Percentiles rank a stretch among this genome's conserved stretches.
Evolutionary conservation across 2,797 vertebrate genomes (phyloP).

Genomic region (Gymnoscopelus microlampas): DNA sequence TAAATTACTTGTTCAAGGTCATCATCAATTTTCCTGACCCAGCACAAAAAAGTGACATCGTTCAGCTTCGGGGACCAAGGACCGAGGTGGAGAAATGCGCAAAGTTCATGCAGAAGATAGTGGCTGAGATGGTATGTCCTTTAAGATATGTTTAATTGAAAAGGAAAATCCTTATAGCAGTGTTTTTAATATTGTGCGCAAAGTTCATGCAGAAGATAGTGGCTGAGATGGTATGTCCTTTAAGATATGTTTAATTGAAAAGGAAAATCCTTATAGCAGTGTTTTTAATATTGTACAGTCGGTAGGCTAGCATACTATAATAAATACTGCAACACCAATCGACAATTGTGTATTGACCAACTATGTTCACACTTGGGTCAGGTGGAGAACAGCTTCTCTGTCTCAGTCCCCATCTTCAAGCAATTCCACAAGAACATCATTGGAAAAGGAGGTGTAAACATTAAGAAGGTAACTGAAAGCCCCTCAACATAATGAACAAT

Average conservation of each 20-base stretch:
- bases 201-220: conserved; percentile 98
- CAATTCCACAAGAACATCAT: conserved; percentile 99
- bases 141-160: background rate
- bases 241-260: background rate
- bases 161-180: too few species aligned
- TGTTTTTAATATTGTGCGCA: too few species aligned
- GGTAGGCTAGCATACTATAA: too few species aligned
- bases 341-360: conserved; percentile 13
- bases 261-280: too few species aligned
- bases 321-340: background rate
- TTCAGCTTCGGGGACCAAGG: conserved; percentile 94
- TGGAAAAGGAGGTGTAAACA: conserved; percentile 98
- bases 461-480: conserved; percentile 89
- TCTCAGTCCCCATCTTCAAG: conserved; percentile 99
- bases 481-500: background rate
- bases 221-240: conserved; percentile 87
- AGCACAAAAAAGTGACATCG: conserved; percentile 94
- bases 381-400: conserved; percentile 96
- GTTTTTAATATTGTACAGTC: too few species aligned
- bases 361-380: conserved; percentile 24
- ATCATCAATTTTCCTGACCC: conserved; percentile 99
- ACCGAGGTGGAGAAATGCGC: conserved; percentile 98
- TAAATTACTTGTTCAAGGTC: conserved; percentile 80
- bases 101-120: conserved; percentile 98
- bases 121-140: conserved; percentile 89